A percentile compares a stretch with the other conserved stretches of the same genome.
Conservation (phyloP, 2,888 invertebrate genomes). For the Tineola bisselliella region DNA sequence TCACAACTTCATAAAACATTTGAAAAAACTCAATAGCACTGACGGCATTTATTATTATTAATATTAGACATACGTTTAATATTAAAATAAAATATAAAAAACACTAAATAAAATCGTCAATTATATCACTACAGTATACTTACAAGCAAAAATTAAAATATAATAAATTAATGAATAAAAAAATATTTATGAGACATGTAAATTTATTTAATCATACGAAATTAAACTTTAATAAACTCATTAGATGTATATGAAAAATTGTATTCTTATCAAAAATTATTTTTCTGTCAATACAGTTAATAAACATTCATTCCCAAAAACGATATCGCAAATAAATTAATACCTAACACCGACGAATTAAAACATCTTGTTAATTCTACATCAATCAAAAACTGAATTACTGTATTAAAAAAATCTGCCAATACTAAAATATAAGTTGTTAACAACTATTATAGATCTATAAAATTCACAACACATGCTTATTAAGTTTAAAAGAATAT, state of each 20-base stretch:
- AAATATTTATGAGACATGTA: too few relatives aligned
- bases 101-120: too few relatives aligned
- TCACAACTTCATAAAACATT: background rate
- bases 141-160: too few relatives aligned
- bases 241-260: too few relatives aligned
- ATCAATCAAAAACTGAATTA: background rate
- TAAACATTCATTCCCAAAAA: background rate
- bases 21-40: background rate
- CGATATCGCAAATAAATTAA: background rate
- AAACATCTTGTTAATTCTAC: background rate
- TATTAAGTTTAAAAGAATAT: too few relatives aligned
- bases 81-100: too few relatives aligned
- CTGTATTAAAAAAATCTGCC: background rate
- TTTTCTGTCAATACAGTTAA: background rate
- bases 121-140: too few relatives aligned
- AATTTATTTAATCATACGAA: too few relatives aligned
- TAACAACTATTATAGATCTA: background rate
- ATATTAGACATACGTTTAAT: too few relatives aligned
- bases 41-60: background rate
- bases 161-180: too few relatives aligned
- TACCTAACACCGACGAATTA: background rate
- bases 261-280: background rate
- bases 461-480: conserved; percentile 4
- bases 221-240: background rate
- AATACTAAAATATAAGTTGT: background rate